Evolutionary conservation across 2,888 invertebrate species (phyloP).

Genomic region (Nemotelus pantherinus): DNA sequence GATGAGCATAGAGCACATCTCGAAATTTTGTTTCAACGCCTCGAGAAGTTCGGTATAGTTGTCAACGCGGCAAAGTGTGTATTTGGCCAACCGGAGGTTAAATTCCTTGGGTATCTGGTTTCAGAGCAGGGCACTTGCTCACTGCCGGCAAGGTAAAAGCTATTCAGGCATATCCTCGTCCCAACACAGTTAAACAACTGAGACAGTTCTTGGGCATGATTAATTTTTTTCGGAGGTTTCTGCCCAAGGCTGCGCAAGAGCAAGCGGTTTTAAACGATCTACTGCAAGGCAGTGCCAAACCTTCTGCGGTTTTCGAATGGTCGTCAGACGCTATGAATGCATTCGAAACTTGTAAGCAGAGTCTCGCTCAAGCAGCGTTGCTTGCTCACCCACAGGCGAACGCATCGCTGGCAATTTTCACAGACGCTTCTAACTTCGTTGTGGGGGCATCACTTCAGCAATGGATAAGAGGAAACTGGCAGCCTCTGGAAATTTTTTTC

Average conservation of each 20-base stretch:
- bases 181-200: conserved; percentile 24
- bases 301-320: conserved; percentile 8
- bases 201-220: conserved; percentile 42
- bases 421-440: conserved; percentile 58
- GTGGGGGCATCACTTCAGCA: conserved; percentile 61
- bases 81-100: too few species aligned
- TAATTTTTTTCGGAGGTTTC: conserved; percentile 31
- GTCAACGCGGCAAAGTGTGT: too few species aligned
- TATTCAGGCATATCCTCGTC: conserved; percentile 25
- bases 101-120: too few species aligned
- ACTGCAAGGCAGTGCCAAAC: neutral
- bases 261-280: conserved; percentile 25
- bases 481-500: too few species aligned
- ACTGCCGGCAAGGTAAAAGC: too few species aligned
- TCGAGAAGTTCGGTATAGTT: conserved; percentile 21
- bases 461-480: conserved; percentile 27
- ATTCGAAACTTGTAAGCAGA: conserved; percentile 30
- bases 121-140: too few species aligned
- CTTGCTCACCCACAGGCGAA: conserved; percentile 57
- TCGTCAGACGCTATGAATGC: neutral
- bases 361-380: conserved; percentile 53
- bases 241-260: conserved; percentile 20
- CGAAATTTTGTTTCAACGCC: conserved; percentile 44
- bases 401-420: conserved; percentile 53
- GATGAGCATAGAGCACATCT: too few species aligned